A percentile compares a stretch with the other conserved stretches of the same genome.
phyloP scores from a whole-genome alignment of 2,113 vertebrate genomes.

The Cebidichthys violaceus region DNA sequence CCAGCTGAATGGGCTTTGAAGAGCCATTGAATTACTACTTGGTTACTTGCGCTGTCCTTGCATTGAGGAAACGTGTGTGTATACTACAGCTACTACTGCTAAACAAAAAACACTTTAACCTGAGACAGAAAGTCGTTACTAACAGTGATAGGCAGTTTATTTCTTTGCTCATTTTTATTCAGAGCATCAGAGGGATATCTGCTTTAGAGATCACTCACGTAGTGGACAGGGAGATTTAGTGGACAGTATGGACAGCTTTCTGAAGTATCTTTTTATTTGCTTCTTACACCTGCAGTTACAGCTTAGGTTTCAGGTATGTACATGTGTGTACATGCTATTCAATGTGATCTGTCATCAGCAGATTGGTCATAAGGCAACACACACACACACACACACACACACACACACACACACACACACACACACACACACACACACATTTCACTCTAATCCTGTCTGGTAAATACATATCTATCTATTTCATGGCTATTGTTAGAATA shows the following conservation, averaged over 20 bases:
- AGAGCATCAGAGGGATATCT: slow-evolving; percentile 31
- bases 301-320: background rate
- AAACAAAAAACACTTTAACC: background rate
- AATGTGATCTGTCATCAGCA: slow-evolving; percentile 1
- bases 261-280: slow-evolving; percentile 4
- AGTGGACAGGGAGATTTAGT: slow-evolving; percentile 50
- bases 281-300: slow-evolving; percentile 3
- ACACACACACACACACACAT: no score
- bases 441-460: slow-evolving; percentile 74
- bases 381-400: no score
- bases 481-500: slow-evolving; percentile 52
- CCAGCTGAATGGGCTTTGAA: slow-evolving; percentile 36
- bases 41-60: slow-evolving; percentile 21
- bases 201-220: slow-evolving; percentile 52
- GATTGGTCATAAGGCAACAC: background rate
- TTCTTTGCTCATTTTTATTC: background rate
- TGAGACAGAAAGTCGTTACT: background rate
- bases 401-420: no score
- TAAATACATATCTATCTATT: slow-evolving; percentile 56
- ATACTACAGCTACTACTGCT: background rate
- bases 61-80: background rate
- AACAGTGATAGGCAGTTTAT: slow-evolving; percentile 3
- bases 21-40: slow-evolving; percentile 11
- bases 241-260: slow-evolving; percentile 45
- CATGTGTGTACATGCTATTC: slow-evolving; percentile 11